phyloP scores from a whole-genome alignment of 2,888 invertebrate genomes.

The Caenorhabditis panamensis region DNA sequence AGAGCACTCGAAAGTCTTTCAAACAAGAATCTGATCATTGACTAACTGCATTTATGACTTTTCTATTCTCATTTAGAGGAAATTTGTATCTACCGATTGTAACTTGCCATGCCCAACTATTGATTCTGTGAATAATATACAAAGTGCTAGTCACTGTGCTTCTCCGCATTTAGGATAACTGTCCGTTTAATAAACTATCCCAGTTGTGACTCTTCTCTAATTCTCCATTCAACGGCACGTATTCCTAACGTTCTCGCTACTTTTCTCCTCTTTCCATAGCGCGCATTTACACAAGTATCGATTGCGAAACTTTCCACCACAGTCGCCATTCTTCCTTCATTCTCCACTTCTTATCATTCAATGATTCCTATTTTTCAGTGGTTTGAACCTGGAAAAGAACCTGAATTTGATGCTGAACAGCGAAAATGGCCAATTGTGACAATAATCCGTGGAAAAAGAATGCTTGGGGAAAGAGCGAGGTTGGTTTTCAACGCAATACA shows the following conservation, averaged over 20 bases:
- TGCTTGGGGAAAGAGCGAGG: conserved; percentile 58
- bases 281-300: conserved; percentile 22
- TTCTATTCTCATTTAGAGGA: conserved; percentile 1
- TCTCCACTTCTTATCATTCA: neutral
- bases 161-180: conserved; percentile 22
- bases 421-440: conserved; percentile 42
- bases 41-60: conserved; percentile 25
- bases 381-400: neutral
- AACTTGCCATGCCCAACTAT: conserved; percentile 31
- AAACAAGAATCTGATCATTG: conserved; percentile 36
- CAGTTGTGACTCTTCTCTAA: neutral
- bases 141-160: conserved; percentile 37
- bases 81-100: conserved; percentile 14
- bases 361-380: conserved; percentile 7
- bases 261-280: neutral
- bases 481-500: neutral
- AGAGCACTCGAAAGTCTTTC: conserved; percentile 45
- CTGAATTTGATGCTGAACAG: neutral
- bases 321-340: neutral
- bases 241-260: conserved; percentile 9
- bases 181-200: conserved; percentile 21
- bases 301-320: conserved; percentile 51
- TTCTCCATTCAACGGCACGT: conserved; percentile 1
- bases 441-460: conserved; percentile 57
- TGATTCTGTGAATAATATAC: conserved; percentile 42